These are phyloP conservation scores for Sterna hirundo DNA, from an alignment of 2,113 vertebrate genomes.

Conservation along the genomic window DNA sequence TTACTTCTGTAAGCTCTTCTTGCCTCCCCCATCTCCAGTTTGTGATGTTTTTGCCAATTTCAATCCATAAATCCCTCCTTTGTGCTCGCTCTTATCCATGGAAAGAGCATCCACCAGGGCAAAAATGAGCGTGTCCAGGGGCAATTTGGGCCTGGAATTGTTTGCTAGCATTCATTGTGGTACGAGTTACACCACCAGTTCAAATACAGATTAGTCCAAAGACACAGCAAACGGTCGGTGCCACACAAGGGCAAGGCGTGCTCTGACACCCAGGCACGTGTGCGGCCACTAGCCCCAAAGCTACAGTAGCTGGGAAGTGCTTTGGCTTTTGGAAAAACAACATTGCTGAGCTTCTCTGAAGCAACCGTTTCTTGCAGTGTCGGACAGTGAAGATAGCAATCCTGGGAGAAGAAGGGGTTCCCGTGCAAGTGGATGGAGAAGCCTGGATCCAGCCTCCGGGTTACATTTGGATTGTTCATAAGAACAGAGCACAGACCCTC, in stretches of 20 bases:
- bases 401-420: constrained; percentile 94
- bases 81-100: not conserved
- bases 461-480: constrained; percentile 94
- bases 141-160: not conserved
- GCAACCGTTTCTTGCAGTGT: constrained; percentile 77
- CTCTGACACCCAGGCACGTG: not conserved
- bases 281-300: not conserved
- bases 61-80: not conserved
- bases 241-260: accelerated
- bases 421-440: constrained; percentile 98
- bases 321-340: not conserved
- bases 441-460: constrained; percentile 96
- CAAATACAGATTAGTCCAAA: not conserved
- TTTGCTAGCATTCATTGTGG: not conserved
- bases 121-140: not conserved
- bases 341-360: not conserved
- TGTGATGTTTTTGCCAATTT: not conserved
- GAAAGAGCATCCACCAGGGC: not conserved
- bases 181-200: not conserved
- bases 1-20: not conserved
- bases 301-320: not conserved
- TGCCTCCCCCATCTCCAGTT: not conserved
- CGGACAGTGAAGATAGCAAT: constrained; percentile 97
- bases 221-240: not conserved
- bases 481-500: constrained; percentile 95